Evolutionary conservation across 2,113 vertebrate species (phyloP).

Genomic region (Ia io): DNA sequence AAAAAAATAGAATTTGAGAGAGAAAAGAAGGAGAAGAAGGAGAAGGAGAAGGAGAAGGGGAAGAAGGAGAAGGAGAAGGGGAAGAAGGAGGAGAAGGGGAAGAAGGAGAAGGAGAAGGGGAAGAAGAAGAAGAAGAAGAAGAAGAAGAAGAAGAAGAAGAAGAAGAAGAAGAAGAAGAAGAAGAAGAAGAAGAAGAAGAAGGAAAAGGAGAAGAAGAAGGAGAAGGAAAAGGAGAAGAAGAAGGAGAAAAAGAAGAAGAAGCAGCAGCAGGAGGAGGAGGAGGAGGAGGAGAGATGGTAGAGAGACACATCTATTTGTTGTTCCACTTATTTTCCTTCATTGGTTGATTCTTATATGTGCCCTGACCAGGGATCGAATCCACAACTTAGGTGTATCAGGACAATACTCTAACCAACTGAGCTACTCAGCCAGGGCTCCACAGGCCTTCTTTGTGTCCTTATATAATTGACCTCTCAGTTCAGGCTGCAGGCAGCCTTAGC

Average conservation of each 20-base stretch:
- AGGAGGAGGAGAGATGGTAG: too few relatives aligned
- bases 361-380: neutral
- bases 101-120: too few relatives aligned
- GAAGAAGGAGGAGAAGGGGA: too few relatives aligned
- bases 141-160: too few relatives aligned
- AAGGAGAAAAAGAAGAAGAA: too few relatives aligned
- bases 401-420: neutral
- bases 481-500: neutral
- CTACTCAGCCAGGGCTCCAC: neutral
- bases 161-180: too few relatives aligned
- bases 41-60: fast-evolving
- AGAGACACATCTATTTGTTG: neutral
- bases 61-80: fast-evolving
- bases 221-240: too few relatives aligned
- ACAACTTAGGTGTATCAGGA: neutral
- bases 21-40: too few relatives aligned
- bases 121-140: too few relatives aligned
- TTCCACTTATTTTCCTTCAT: neutral
- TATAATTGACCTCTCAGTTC: neutral
- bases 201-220: too few relatives aligned
- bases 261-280: too few relatives aligned
- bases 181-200: too few relatives aligned
- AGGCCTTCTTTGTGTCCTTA: neutral
- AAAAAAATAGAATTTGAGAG: neutral
- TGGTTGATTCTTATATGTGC: neutral